Base-by-base conservation (phyloP, 2,888 invertebrate genomes). In the Microdon myrmicae region DNA sequence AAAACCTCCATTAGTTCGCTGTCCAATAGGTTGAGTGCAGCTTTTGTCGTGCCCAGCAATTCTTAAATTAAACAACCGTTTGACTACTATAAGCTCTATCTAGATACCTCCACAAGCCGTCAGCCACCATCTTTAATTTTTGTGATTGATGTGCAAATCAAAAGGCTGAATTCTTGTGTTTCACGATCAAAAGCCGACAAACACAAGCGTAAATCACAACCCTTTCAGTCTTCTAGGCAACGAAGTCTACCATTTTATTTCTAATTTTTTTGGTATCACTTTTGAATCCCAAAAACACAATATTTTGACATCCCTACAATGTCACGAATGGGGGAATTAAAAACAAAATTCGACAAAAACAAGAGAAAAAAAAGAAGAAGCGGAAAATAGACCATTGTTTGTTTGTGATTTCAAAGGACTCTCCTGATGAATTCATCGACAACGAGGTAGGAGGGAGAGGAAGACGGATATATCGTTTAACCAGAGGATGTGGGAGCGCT, bases 61-160 rank as follows among this genome's bases (percentile, higher is more conserved):
- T 35, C 3, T 4, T 2, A 20, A 35, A 10, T 20, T 10, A 19
- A 29, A 13, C 22, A 29, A 37, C 14, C 8, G n/a, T n/a, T n/a
- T n/a, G n/a, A n/a, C n/a, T n/a, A 28, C 25, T 37, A 28, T 26
- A 41, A 41, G 41, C 35, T 43, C 22, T 22, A 54, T 51, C 48
- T 17, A 60, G 31, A 43, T 1, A 6, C n/a, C 19, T 16, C 34
- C 44, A 26, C 38, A 48, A 41, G 22, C 17, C 3, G 22, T 29
- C n/a, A n/a, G 23, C 44, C 49, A 45, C 61, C 61, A 61, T 61
- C 55, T 55, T 55, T 55, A 61, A 61, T 61, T 51, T 61, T 28
- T 31, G 35, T 39, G 55, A 61, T 61, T 61, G 61, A 55, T 39
- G 26, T 6, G 17, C 31, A 51, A 51, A 45, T 49, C 29, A 39